Evolutionary conservation across 2,113 vertebrate species (phyloP).

Genomic region (Neoarius graeffei): DNA sequence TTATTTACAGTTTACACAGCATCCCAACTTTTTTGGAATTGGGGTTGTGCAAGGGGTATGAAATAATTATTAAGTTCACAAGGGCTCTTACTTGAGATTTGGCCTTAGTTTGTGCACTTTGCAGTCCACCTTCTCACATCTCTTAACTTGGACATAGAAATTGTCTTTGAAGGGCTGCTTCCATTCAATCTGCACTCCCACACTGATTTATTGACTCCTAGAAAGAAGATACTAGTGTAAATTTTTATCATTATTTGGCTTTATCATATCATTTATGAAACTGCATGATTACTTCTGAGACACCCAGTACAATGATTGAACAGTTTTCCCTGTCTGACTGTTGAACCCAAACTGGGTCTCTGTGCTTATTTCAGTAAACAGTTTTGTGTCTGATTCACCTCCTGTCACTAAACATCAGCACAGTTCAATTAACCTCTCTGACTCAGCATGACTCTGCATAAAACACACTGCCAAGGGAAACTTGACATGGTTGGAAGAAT

Average conservation of each 20-base stretch:
- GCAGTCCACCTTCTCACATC: not conserved
- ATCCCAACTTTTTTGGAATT: too few relatives aligned
- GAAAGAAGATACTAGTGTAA: not conserved
- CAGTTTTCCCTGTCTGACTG: not conserved
- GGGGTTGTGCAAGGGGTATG: not conserved
- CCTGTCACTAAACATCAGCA: conserved; percentile 19
- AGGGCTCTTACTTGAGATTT: not conserved
- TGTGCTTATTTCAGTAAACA: conserved; percentile 21
- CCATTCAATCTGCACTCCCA: not conserved
- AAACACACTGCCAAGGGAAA: conserved; percentile 6
- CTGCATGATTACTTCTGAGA: not conserved
- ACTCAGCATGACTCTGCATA: conserved; percentile 32
- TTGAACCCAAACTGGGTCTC: not conserved
- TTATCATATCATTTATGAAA: not conserved
- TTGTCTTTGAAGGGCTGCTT: not conserved
- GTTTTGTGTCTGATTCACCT: conserved; percentile 32
- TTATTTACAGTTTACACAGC: too few relatives aligned
- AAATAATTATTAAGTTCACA: not conserved
- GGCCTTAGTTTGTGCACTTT: not conserved
- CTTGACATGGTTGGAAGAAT: conserved; percentile 12
- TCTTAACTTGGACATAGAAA: not conserved
- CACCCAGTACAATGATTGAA: not conserved
- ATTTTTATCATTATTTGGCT: not conserved
- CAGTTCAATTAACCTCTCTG: conserved; percentile 36
- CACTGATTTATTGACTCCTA: not conserved